A percentile compares a stretch with the other conserved stretches of the same genome.
Conservation (phyloP, 2,113 vertebrate genomes). For the Pelobates fuscus region DNA sequence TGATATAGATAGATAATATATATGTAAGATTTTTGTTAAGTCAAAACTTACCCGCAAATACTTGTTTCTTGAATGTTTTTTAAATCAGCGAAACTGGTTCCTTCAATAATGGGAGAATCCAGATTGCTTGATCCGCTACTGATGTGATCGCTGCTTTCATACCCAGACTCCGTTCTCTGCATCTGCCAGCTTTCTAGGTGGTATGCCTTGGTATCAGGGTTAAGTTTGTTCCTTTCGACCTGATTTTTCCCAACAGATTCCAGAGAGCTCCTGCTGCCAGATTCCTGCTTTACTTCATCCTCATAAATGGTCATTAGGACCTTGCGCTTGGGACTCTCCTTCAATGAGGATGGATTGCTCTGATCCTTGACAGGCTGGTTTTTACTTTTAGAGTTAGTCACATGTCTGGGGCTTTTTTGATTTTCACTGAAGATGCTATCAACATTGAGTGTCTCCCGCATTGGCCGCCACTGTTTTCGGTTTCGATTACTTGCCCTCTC, state of each 20-base stretch:
- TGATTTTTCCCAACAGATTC: slow-evolving; percentile 77
- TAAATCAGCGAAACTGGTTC: slow-evolving; percentile 64
- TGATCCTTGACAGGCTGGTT: slow-evolving; percentile 67
- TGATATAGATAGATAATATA: too few species aligned
- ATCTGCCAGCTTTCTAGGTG: slow-evolving; percentile 82
- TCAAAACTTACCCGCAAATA: slow-evolving; percentile 71
- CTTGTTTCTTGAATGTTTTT: slow-evolving; percentile 67
- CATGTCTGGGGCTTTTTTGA: slow-evolving; percentile 79
- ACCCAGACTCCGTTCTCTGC: slow-evolving; percentile 90
- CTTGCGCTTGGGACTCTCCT: slow-evolving; percentile 80
- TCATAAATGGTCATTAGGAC: slow-evolving; percentile 93
- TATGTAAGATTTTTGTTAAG: too few species aligned
- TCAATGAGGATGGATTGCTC: slow-evolving; percentile 62
- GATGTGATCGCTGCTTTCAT: slow-evolving; percentile 89
- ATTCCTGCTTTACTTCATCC: slow-evolving; percentile 84
- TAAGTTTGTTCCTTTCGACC: slow-evolving; percentile 69
- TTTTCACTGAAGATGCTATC: slow-evolving; percentile 87
- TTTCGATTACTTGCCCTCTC: slow-evolving; percentile 67
- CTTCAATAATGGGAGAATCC: slow-evolving; percentile 80
- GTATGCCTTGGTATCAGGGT: slow-evolving; percentile 63
- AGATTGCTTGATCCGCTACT: slow-evolving; percentile 85
- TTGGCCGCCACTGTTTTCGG: slow-evolving; percentile 83
- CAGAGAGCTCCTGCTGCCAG: slow-evolving; percentile 79
- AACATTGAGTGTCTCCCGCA: slow-evolving; percentile 87
- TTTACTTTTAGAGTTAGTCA: slow-evolving; percentile 58